Evolutionary conservation across 1,140 invertebrate genomes (phyloP).

Genomic region (Drosophila fuyamai): DNA sequence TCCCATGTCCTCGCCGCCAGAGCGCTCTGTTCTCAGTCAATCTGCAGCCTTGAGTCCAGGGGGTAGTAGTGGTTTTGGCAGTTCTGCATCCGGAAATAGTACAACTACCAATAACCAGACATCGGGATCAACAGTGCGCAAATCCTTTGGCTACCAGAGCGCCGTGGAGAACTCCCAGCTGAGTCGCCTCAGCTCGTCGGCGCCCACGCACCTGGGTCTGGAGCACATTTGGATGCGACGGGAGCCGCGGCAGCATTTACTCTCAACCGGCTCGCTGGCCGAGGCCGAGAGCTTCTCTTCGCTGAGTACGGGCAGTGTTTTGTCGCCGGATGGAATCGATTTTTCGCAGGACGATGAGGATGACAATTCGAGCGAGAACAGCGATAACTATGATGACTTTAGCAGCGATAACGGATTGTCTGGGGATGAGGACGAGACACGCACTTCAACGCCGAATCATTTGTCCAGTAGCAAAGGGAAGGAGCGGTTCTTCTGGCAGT

Average conservation of each 20-base stretch:
- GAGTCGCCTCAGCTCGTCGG: slow-evolving; percentile 92
- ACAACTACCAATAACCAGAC: slow-evolving; percentile 35
- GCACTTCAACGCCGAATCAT: slow-evolving; percentile 85
- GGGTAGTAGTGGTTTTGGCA: slow-evolving; percentile 78
- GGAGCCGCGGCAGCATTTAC: slow-evolving; percentile 93
- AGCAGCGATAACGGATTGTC: slow-evolving; percentile 93
- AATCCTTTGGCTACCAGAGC: slow-evolving; percentile 66
- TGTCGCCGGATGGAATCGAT: slow-evolving; percentile 92
- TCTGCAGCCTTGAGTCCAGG: slow-evolving; percentile 85
- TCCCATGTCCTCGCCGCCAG: slow-evolving; percentile 84
- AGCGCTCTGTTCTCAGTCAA: slow-evolving; percentile 86
- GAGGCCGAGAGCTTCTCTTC: slow-evolving; percentile 95
- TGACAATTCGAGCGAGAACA: slow-evolving; percentile 91
- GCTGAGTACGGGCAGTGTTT: slow-evolving; percentile 91
- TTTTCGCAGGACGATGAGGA: slow-evolving; percentile 94
- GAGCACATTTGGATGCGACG: slow-evolving; percentile 92
- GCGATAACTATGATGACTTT: slow-evolving; percentile 94
- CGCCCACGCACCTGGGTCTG: slow-evolving; percentile 90
- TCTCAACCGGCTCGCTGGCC: slow-evolving; percentile 94
- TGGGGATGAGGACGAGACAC: slow-evolving; percentile 88
- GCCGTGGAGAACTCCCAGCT: slow-evolving; percentile 73
- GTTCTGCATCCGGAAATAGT: slow-evolving; percentile 56
- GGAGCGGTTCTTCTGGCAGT: slow-evolving; percentile 98
- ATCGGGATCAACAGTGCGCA: slow-evolving; percentile 48
- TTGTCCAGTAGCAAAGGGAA: slow-evolving; percentile 87